A percentile compares a stretch with the other conserved stretches of the same genome.
These are phyloP conservation scores for Pelobates fuscus DNA, from an alignment of 2,113 vertebrate species.

Conservation along the genomic window DNA sequence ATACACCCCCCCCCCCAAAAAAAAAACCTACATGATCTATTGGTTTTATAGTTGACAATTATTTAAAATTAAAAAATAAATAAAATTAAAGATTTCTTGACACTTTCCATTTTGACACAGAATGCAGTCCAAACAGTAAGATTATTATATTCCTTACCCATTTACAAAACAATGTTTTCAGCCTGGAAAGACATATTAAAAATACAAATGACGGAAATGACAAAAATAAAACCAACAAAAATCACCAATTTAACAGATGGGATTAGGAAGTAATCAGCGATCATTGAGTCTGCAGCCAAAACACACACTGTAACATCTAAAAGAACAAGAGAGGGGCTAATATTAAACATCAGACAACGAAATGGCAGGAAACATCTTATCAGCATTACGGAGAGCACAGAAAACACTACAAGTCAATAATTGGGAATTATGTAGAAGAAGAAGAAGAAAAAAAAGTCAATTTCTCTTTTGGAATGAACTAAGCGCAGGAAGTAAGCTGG, in stretches of 20 bases:
- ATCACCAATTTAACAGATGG: constrained; percentile 9
- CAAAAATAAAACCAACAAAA: neutral
- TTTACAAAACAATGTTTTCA: too few relatives aligned
- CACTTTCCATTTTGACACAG: too few relatives aligned
- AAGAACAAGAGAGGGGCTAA: neutral
- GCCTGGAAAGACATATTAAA: too few relatives aligned
- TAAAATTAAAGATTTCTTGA: too few relatives aligned
- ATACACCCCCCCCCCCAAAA: too few relatives aligned
- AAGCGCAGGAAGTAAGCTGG: too few relatives aligned
- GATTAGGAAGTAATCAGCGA: constrained; percentile 5
- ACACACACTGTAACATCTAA: constrained; percentile 6
- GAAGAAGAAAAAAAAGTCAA: neutral
- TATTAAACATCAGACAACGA: neutral
- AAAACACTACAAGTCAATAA: neutral
- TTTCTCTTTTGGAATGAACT: neutral
- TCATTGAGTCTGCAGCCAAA: neutral
- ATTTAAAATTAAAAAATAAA: too few relatives aligned
- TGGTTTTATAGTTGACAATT: too few relatives aligned
- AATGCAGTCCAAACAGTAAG: too few relatives aligned
- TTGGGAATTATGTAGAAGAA: neutral
- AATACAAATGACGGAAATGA: neutral
- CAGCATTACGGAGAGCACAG: neutral
- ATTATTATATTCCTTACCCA: too few relatives aligned
- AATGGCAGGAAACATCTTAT: constrained; percentile 16
- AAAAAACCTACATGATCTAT: too few relatives aligned